phyloP scores from a whole-genome alignment of 2,888 invertebrate genomes.

The Dynastes grantii region DNA sequence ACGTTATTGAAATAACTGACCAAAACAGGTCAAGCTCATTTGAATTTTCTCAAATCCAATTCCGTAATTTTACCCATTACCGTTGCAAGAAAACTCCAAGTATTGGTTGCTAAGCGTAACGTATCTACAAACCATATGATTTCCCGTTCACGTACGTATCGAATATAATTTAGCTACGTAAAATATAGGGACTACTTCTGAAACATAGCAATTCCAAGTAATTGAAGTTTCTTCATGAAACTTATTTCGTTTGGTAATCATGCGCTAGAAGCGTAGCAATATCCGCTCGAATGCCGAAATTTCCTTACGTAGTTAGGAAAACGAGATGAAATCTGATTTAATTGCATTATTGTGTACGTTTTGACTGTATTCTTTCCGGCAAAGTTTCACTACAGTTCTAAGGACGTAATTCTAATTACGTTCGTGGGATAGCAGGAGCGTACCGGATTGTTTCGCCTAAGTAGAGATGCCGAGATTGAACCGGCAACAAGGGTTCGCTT shows the following conservation, averaged over 20 bases:
- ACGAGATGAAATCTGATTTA: slow-evolving; percentile 40
- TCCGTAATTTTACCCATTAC: too few relatives aligned
- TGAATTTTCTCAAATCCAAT: too few relatives aligned
- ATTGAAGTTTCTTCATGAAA: slow-evolving; percentile 31
- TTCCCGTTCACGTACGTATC: too few relatives aligned
- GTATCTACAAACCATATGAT: too few relatives aligned
- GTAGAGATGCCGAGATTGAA: slow-evolving; percentile 20
- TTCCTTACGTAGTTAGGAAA: slow-evolving; percentile 30
- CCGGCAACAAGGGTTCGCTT: background rate
- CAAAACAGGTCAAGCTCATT: too few relatives aligned
- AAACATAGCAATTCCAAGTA: slow-evolving; percentile 4
- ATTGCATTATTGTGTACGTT: slow-evolving; percentile 39
- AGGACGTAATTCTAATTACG: slow-evolving; percentile 43
- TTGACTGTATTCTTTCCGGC: slow-evolving; percentile 27
- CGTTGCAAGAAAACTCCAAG: too few relatives aligned
- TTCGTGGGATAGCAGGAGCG: slow-evolving; percentile 27
- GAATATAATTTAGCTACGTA: too few relatives aligned
- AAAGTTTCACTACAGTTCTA: slow-evolving; percentile 25
- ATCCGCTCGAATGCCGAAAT: slow-evolving; percentile 25
- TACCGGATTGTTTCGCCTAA: slow-evolving; percentile 32
- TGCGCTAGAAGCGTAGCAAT: background rate
- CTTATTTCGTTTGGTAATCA: slow-evolving; percentile 1
- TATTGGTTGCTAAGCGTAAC: too few relatives aligned
- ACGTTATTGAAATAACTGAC: too few relatives aligned
- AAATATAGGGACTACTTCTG: too few relatives aligned